These are phyloP conservation scores for Zenarchopterus dispar DNA, from an alignment of 2,797 vertebrate genomes.

Conservation along the genomic window DNA sequence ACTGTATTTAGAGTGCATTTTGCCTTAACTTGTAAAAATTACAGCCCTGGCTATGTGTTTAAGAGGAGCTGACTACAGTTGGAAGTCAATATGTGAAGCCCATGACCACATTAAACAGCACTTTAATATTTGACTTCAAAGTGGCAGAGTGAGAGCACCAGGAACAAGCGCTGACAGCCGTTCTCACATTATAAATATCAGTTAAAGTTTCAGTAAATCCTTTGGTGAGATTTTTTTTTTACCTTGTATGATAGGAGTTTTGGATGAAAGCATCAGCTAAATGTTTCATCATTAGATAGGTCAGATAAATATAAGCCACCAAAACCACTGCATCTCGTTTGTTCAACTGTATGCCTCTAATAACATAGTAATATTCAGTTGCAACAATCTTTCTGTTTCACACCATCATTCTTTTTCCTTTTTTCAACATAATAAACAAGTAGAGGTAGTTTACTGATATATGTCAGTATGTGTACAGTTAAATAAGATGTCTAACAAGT, in stretches of 20 bases:
- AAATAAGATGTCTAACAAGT: too few species aligned
- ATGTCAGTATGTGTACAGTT: too few species aligned
- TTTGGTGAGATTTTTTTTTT: constrained; percentile 71
- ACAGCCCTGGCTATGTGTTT: constrained; percentile 83
- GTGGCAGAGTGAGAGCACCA: constrained; percentile 65
- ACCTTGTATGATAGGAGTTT: constrained; percentile 65
- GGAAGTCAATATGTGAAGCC: constrained; percentile 76
- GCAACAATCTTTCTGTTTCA: too few species aligned
- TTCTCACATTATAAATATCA: constrained; percentile 84
- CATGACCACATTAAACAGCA: constrained; percentile 85
- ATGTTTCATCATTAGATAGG: neutral
- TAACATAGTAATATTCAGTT: too few species aligned
- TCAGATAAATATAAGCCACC: neutral
- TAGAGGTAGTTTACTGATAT: too few species aligned
- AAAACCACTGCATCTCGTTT: neutral
- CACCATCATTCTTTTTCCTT: too few species aligned
- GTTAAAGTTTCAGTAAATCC: constrained; percentile 74
- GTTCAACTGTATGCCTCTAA: neutral
- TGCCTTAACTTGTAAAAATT: constrained; percentile 87
- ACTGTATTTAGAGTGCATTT: constrained; percentile 87
- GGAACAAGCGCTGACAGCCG: constrained; percentile 59
- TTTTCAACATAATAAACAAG: too few species aligned
- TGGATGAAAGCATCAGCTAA: constrained; percentile 39
- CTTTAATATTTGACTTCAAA: constrained; percentile 87
- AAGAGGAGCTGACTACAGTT: constrained; percentile 79